Conservation (phyloP, 2,797 vertebrate species). For the Eulemur rubriventer region DNA sequence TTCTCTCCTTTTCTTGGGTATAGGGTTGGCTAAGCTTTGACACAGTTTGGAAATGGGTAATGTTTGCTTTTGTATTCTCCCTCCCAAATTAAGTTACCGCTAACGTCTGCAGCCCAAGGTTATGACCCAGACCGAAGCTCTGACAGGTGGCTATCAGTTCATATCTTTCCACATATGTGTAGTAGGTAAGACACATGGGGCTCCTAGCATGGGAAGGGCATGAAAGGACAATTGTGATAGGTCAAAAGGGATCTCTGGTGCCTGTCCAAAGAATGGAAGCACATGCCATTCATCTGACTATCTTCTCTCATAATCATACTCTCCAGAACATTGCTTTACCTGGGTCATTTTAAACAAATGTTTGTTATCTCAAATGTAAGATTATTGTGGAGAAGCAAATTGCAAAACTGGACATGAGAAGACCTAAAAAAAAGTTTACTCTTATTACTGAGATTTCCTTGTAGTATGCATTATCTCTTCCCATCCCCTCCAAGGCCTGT, state of each 20-base stretch:
- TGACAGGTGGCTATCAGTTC: not conserved
- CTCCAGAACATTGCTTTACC: not conserved
- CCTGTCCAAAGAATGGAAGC: not conserved
- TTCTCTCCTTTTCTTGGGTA: not conserved
- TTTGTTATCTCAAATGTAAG: not conserved
- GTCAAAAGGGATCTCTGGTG: not conserved
- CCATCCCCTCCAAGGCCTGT: not conserved
- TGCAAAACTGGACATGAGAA: not conserved
- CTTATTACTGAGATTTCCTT: not conserved
- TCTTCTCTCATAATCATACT: not conserved
- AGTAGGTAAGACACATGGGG: not conserved
- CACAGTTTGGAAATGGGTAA: not conserved
- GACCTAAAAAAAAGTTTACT: not conserved
- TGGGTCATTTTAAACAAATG: not conserved
- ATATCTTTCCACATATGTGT: not conserved
- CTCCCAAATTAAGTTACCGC: not conserved
- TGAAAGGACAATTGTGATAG: not conserved
- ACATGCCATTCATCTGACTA: not conserved
- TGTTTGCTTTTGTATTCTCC: not conserved
- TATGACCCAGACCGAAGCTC: not conserved
- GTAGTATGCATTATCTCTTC: not conserved
- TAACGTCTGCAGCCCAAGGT: not conserved
- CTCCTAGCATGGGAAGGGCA: not conserved
- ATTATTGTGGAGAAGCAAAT: not conserved
- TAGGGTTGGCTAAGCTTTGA: not conserved